Evolutionary conservation across 2,797 vertebrate species (phyloP), one percentile per base, ranked within the genome.

Genomic region (Microctenopoma stevenorrisi): DNA sequence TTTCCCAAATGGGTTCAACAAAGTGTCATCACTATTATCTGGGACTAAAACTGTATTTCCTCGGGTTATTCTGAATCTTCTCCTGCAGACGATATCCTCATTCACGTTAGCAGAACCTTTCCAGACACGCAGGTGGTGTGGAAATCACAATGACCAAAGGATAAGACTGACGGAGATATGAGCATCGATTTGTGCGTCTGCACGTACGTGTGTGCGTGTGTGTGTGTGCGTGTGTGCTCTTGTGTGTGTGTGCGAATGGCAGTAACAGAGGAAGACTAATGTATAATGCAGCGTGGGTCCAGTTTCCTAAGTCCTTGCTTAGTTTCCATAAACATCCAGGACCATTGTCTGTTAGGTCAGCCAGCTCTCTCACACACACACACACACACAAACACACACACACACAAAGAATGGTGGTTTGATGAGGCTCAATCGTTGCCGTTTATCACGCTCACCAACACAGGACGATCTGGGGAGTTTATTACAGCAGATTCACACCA

Each of bases 311-410:
- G 70, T 85, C 76, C 84, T 76, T 67, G 53, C 69, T 59, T 51
- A 89, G 84, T 90, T 92, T 92, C 89, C 88, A 89, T 87, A 89
- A 90, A 88, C 89, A 90, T 79, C 63, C 60, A 83, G 68, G 38
- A 33, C 67, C 16, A n/a, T 67, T 76, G 71, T 77, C 53, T 64
- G 58, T 78, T 40, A 48, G 64, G 46, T 80, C 79, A 74, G 50
- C 46, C 61, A 33, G 51, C 53, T 61, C 55, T 13, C 54, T 53
- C 57, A 28, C 63, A 48, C 10, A 38, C 15, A 64, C 30, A n/a
- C 40, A 25, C 53, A 35, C 18, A n/a, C 63, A 60, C 52, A 57
- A 43, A 50, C 55, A n/a, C 63, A 60, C 52, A 57, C 47, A 50
- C 55, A 42, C 47, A 59, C 49, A 47, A 28, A 55, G 35, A 64